These are phyloP conservation scores for Notamacropus eugenii DNA, from an alignment of 2,797 vertebrate species.

Conservation along the genomic window DNA sequence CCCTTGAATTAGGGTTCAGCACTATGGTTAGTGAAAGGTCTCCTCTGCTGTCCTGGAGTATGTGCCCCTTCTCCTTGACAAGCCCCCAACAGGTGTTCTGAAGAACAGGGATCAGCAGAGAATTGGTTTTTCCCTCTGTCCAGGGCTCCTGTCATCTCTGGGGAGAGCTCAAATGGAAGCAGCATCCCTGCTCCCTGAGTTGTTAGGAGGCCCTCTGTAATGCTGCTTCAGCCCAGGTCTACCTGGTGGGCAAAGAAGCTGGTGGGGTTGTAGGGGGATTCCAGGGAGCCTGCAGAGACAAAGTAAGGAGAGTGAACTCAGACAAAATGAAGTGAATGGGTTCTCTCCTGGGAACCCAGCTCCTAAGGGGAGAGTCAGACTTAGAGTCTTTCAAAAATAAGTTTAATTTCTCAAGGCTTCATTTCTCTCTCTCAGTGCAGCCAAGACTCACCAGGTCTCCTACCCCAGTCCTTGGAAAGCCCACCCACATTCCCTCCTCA, in stretches of 20 bases:
- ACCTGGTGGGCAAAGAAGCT: background rate
- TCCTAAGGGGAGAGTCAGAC: background rate
- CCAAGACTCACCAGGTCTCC: background rate
- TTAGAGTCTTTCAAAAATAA: background rate
- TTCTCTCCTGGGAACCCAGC: background rate
- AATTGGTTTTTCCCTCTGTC: background rate
- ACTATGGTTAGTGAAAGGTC: background rate
- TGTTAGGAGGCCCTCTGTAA: background rate
- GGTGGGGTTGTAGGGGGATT: background rate
- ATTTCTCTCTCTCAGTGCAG: background rate
- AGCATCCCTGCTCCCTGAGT: background rate
- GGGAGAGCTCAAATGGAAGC: background rate
- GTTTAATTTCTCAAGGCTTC: background rate
- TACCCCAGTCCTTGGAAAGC: background rate
- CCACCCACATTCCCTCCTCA: background rate
- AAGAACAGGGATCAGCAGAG: background rate
- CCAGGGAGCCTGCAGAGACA: background rate
- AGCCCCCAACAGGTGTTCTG: background rate
- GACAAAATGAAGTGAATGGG: background rate
- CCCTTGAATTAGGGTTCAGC: background rate
- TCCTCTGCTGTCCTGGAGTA: rapidly evolving
- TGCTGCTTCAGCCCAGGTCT: background rate
- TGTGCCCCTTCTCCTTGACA: background rate
- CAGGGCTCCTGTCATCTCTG: background rate
- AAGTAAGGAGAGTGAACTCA: background rate